These are phyloP conservation scores for Silurus asotus DNA, from an alignment of 2,113 vertebrate species.

Conservation along the genomic window DNA sequence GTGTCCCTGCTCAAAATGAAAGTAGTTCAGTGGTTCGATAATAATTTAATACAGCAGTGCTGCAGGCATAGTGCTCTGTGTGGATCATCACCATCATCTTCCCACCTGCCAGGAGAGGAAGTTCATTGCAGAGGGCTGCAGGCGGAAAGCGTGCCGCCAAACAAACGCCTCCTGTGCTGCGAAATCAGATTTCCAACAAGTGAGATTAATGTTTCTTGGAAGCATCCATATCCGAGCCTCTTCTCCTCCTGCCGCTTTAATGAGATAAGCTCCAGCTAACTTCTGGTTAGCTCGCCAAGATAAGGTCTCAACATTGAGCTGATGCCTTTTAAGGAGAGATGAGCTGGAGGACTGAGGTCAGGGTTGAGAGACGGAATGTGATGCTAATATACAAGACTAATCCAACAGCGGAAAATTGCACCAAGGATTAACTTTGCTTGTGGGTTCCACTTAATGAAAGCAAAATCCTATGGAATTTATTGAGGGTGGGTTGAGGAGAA, in stretches of 20 bases:
- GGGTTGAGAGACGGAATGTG: conserved; percentile 57
- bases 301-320: conserved; percentile 54
- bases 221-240: conserved; percentile 53
- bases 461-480: conserved; percentile 57
- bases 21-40: conserved; percentile 57
- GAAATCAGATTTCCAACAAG: conserved; percentile 61
- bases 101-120: conserved; percentile 59
- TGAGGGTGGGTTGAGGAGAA: conserved; percentile 53
- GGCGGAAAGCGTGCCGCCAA: conserved; percentile 37
- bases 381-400: conserved; percentile 63
- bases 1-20: conserved; percentile 44
- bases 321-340: conserved; percentile 70
- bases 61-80: conserved; percentile 57
- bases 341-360: conserved; percentile 48
- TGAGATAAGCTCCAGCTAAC: conserved; percentile 56
- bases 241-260: conserved; percentile 44
- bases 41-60: conserved; percentile 64
- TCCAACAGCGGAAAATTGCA: conserved; percentile 68
- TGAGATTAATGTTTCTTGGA: conserved; percentile 68
- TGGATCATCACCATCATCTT: conserved; percentile 60
- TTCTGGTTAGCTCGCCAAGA: conserved; percentile 58
- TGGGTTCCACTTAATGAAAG: conserved; percentile 57
- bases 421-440: conserved; percentile 66
- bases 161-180: conserved; percentile 43
- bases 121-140: conserved; percentile 55